Base-by-base conservation (phyloP, 2,888 invertebrate species). In the Piscicola geometra region DNA sequence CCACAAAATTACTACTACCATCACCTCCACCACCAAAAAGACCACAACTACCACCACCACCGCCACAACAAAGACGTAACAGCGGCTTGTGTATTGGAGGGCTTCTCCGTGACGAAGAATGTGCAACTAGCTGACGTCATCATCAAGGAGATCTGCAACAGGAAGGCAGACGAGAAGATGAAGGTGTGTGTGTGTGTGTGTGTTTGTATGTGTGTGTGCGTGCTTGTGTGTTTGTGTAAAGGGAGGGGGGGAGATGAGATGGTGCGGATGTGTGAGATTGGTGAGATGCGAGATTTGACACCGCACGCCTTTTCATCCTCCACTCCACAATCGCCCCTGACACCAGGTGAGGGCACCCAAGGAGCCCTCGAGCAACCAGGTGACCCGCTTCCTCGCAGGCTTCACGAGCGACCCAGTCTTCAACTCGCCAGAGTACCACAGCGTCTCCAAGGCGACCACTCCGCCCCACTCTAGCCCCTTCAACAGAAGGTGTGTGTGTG, bases 1-100 rank as follows among this genome's bases (percentile, higher is more conserved):
- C n/a, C n/a, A n/a, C n/a, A n/a, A n/a, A n/a, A n/a, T n/a, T n/a
- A n/a, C n/a, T n/a, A n/a, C n/a, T n/a, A n/a, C n/a, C n/a, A n/a
- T n/a, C n/a, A n/a, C n/a, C n/a, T n/a, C n/a, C n/a, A n/a, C n/a
- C n/a, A n/a, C n/a, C n/a, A n/a, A n/a, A n/a, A n/a, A n/a, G n/a
- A n/a, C n/a, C n/a, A n/a, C n/a, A n/a, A n/a, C n/a, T n/a, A n/a
- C n/a, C n/a, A n/a, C n/a, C n/a, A n/a, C n/a, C n/a, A n/a, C n/a
- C n/a, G n/a, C n/a, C n/a, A n/a, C n/a, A n/a, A n/a, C n/a, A 9
- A 80, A 85, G 96, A 97, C 88, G 90, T 94, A 0, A 96, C 95
- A 0, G 92, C 94, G 35, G 92, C 93, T 28, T 95, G 95, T 83
- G 91, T 96, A 80, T 87, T 96, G 78, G 95, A 96, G 87, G 89